Evolutionary conservation across 2,888 invertebrate species (phyloP).

Genomic region (Drosophila mettleri): DNA sequence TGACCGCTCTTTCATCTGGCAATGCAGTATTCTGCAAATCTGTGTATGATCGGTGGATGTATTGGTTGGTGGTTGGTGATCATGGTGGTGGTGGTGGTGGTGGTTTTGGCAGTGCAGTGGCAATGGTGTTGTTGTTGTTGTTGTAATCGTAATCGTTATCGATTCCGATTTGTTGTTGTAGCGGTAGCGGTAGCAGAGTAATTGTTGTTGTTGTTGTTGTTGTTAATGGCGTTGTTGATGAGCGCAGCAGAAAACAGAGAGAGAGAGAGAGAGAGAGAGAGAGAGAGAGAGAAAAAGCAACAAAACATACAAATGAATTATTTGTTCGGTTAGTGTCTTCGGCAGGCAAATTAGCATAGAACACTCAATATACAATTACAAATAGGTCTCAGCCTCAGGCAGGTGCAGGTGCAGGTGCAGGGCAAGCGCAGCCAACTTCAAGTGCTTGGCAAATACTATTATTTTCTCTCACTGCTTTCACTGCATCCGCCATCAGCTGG

Average conservation of each 20-base stretch:
- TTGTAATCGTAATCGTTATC: slow-evolving; percentile 24
- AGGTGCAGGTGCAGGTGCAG: too few species aligned
- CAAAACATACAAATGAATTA: slow-evolving; percentile 73
- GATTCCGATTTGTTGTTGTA: slow-evolving; percentile 43
- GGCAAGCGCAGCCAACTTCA: background rate
- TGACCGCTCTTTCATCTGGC: slow-evolving; percentile 99
- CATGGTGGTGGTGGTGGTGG: slow-evolving; percentile 28
- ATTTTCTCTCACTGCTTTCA: background rate
- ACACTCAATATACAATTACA: slow-evolving; percentile 29
- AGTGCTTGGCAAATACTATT: too few species aligned
- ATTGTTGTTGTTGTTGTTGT: slow-evolving; percentile 55
- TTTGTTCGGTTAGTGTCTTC: slow-evolving; percentile 59
- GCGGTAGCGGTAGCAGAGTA: slow-evolving; percentile 46
- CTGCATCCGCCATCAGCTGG: background rate
- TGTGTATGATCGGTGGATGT: slow-evolving; percentile 74
- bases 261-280: slow-evolving; percentile 36
- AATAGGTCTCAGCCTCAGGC: background rate
- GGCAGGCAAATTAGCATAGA: slow-evolving; percentile 40
- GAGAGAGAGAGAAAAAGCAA: slow-evolving; percentile 62
- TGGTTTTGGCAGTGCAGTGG: too few species aligned
- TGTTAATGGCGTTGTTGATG: slow-evolving; percentile 54
- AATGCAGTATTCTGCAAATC: slow-evolving; percentile 94
- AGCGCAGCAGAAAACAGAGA: slow-evolving; percentile 52
- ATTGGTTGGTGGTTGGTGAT: slow-evolving; percentile 28
- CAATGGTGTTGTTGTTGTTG: slow-evolving; percentile 30